Evolutionary conservation across 2,888 invertebrate genomes (phyloP).

Genomic region (Eumacrocentrus americanus): DNA sequence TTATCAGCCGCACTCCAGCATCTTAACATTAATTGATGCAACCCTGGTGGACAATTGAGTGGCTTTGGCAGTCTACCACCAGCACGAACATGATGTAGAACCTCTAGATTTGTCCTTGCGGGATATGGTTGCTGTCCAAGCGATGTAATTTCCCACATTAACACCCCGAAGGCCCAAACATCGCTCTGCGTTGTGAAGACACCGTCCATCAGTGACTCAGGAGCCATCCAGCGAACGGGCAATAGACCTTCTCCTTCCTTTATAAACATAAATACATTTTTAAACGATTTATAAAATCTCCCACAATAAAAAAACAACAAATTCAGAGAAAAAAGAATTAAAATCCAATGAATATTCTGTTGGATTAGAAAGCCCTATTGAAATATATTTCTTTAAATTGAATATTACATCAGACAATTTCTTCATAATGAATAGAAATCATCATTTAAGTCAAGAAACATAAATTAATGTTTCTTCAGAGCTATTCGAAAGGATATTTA

Average conservation of each 20-base stretch:
- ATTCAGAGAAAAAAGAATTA: constrained; percentile 1
- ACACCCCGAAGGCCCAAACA: constrained; percentile 93
- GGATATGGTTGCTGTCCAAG: constrained; percentile 97
- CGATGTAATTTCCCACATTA: constrained; percentile 97
- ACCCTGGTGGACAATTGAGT: constrained; percentile 79
- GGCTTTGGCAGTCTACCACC: constrained; percentile 87
- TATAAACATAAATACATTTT: constrained; percentile 8
- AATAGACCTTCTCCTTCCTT: constrained; percentile 72
- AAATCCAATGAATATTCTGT: too few relatives aligned
- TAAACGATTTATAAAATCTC: too few relatives aligned
- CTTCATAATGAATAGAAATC: not conserved
- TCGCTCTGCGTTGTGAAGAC: constrained; percentile 97
- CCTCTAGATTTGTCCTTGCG: constrained; percentile 89
- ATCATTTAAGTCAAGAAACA: not conserved
- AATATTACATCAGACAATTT: too few relatives aligned
- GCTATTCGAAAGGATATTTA: too few relatives aligned
- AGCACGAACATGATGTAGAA: constrained; percentile 84
- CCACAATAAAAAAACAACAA: not conserved
- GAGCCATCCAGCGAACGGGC: constrained; percentile 98
- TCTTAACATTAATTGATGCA: constrained; percentile 83
- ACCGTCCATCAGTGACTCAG: constrained; percentile 94
- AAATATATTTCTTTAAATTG: too few relatives aligned
- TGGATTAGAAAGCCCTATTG: too few relatives aligned
- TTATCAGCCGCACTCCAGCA: constrained; percentile 88
- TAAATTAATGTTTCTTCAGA: too few relatives aligned